These are phyloP conservation scores for Paedocypris sp. DNA, from an alignment of 2,113 vertebrate species.

Conservation along the genomic window DNA sequence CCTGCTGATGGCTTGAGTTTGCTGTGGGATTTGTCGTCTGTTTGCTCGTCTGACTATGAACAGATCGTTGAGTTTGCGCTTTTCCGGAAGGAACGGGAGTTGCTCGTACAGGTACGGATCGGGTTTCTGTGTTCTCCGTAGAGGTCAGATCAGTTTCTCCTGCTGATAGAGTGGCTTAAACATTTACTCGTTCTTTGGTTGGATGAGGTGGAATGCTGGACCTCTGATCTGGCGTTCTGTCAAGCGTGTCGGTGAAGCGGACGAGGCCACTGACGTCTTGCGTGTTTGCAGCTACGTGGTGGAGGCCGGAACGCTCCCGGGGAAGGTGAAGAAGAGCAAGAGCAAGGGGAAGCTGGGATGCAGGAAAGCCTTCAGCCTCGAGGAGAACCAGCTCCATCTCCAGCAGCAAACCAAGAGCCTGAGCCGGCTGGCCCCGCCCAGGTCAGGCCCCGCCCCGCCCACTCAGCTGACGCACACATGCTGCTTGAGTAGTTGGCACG, in stretches of 20 bases:
- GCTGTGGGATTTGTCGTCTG: not conserved
- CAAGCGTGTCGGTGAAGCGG: too few species aligned
- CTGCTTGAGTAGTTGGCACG: too few species aligned
- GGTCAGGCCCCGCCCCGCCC: too few species aligned
- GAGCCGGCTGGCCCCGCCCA: constrained; percentile 35
- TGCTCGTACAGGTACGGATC: constrained; percentile 47
- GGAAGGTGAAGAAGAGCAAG: constrained; percentile 54
- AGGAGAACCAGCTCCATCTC: constrained; percentile 52
- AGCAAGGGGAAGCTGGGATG: constrained; percentile 41
- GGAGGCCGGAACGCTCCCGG: constrained; percentile 46
- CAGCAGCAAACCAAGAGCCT: constrained; percentile 43
- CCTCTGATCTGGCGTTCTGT: too few species aligned
- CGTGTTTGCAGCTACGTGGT: constrained; percentile 52
- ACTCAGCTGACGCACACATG: too few species aligned
- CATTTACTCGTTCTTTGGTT: not conserved
- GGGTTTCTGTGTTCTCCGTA: not conserved
- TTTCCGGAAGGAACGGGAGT: constrained; percentile 42
- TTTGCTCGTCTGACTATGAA: constrained; percentile 35
- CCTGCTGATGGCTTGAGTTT: constrained; percentile 23
- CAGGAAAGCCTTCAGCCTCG: constrained; percentile 64
- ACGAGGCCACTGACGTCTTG: too few species aligned
- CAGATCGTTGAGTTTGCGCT: constrained; percentile 58
- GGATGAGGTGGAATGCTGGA: too few species aligned
- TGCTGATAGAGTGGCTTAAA: not conserved
- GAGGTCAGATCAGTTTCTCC: too few species aligned